Percentiles rank a stretch among this genome's conserved stretches.
phyloP scores from a whole-genome alignment of 2,888 invertebrate genomes.

The Chesias legatella region DNA sequence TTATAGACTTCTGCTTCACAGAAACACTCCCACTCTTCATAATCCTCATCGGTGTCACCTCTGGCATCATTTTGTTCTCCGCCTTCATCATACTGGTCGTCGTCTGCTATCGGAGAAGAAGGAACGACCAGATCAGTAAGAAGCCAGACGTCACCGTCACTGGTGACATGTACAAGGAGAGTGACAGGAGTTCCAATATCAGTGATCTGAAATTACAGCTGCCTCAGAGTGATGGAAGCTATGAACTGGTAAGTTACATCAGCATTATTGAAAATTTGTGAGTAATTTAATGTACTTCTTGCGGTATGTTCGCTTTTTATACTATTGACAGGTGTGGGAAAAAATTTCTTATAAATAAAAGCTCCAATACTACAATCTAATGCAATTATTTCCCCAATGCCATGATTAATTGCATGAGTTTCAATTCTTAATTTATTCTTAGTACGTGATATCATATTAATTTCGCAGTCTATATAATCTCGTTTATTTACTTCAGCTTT shows the following conservation, averaged over 20 bases:
- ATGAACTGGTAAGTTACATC: constrained; percentile 82
- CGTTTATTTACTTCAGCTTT: no score
- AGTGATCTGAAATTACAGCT: constrained; percentile 95
- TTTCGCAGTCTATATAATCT: no score
- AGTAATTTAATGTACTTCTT: no score
- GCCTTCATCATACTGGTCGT: constrained; percentile 90
- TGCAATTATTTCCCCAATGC: no score
- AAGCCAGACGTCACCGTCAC: constrained; percentile 81
- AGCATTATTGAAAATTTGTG: no score
- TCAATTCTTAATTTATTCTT: no score
- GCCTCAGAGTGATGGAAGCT: constrained; percentile 89
- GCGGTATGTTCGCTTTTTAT: no score
- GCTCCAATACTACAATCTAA: no score
- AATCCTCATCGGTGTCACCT: constrained; percentile 91
- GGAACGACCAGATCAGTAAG: constrained; percentile 77
- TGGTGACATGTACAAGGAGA: constrained; percentile 82
- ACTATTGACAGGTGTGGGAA: no score
- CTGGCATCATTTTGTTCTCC: constrained; percentile 90
- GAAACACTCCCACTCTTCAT: constrained; percentile 89
- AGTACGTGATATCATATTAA: no score
- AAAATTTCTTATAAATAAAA: no score
- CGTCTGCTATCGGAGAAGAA: constrained; percentile 85
- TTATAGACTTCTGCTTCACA: constrained; percentile 49
- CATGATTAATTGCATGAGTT: no score
- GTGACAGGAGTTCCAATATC: constrained; percentile 94